Conservation (phyloP, 2,113 vertebrate genomes). For the Poeciliopsis occidentalis region DNA sequence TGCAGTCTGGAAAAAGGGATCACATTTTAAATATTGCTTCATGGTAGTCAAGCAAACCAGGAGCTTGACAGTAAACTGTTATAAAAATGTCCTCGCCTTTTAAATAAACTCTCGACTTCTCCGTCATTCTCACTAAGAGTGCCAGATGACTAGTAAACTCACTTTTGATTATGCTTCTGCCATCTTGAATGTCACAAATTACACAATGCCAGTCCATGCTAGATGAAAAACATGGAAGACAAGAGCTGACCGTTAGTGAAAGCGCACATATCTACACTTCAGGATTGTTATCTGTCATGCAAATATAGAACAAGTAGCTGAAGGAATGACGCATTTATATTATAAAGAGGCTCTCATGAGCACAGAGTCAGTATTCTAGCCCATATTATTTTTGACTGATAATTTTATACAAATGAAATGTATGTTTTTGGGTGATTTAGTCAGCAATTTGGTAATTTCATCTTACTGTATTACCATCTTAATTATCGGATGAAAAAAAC, state of each 20-base stretch:
- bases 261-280: conserved; percentile 39
- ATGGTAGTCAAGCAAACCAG: conserved; percentile 41
- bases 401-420: not conserved
- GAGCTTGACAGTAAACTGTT: conserved; percentile 19
- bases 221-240: conserved; percentile 15
- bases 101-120: conserved; percentile 5
- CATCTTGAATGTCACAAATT: conserved; percentile 4
- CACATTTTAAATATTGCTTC: conserved; percentile 66
- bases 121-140: not conserved
- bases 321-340: conserved; percentile 29
- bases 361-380: conserved; percentile 28
- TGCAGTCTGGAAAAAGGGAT: conserved; percentile 31
- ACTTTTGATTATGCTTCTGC: conserved; percentile 18
- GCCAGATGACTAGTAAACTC: conserved; percentile 7
- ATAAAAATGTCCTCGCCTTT: not conserved
- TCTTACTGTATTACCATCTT: not conserved
- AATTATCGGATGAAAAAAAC: not conserved
- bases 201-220: conserved; percentile 14
- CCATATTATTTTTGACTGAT: conserved; percentile 17
- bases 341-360: conserved; percentile 8
- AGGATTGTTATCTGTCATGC: conserved; percentile 57
- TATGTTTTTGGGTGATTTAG: not conserved
- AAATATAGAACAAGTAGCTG: conserved; percentile 59
- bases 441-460: conserved; percentile 12
- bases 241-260: conserved; percentile 23